Evolutionary conservation across 2,113 vertebrate species (phyloP).

Genomic region (Theristicus caerulescens): DNA sequence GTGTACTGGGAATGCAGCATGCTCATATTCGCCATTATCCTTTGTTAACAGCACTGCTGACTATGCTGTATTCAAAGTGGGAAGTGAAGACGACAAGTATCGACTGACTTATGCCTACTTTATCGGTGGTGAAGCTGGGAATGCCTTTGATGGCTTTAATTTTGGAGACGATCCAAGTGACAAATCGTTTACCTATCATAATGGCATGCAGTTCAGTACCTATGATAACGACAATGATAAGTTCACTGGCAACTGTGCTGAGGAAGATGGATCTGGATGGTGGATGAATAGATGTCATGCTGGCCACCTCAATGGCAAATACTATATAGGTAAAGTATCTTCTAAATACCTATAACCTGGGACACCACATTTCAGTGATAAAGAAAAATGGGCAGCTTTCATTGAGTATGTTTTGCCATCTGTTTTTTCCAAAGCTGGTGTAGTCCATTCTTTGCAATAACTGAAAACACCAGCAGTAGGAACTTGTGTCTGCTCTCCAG

Average conservation of each 20-base stretch:
- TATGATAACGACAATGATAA: conserved; percentile 90
- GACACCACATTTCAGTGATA: background rate
- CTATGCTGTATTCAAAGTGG: conserved; percentile 86
- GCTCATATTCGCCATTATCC: background rate
- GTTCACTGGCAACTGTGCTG: conserved; percentile 86
- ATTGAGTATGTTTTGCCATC: background rate
- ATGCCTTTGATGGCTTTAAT: conserved; percentile 87
- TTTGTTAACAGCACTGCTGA: conserved; percentile 82
- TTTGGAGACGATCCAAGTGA: conserved; percentile 90
- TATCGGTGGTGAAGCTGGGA: conserved; percentile 85
- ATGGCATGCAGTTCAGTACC: conserved; percentile 94
- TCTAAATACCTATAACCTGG: background rate
- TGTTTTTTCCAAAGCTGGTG: background rate
- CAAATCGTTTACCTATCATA: conserved; percentile 87
- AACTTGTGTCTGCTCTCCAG: background rate
- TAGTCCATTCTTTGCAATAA: background rate
- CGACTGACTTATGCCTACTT: conserved; percentile 87
- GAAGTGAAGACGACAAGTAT: conserved; percentile 84
- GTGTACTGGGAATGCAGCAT: background rate
- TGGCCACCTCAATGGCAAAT: conserved; percentile 92
- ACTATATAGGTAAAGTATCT: conserved; percentile 78
- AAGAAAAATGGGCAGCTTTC: background rate
- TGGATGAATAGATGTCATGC: conserved; percentile 99
- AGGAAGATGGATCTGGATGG: conserved; percentile 94
- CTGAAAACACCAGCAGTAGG: background rate